Percentiles rank a stretch among this genome's conserved stretches.
Conservation (phyloP, 1,140 invertebrate genomes). For the Meloidogyne chitwoodi region DNA sequence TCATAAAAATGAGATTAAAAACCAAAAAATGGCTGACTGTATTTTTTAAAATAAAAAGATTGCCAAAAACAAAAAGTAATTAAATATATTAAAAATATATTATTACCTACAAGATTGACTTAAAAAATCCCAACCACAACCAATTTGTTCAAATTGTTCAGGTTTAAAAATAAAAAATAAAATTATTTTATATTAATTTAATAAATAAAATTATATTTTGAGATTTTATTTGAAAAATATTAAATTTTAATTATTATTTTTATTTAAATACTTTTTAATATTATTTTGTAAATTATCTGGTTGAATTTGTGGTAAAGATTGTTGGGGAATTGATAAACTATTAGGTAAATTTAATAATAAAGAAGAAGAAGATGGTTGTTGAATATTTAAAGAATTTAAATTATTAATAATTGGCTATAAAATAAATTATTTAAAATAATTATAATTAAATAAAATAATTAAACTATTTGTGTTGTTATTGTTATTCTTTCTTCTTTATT, state of each 20-base stretch:
- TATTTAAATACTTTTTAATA: not conserved
- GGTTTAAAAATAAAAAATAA: not conserved
- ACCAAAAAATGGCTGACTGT: too few species aligned
- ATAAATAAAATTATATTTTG: too few species aligned
- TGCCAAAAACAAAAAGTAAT: too few species aligned
- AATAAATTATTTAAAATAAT: not conserved
- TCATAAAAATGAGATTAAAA: too few species aligned
- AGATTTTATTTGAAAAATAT: too few species aligned
- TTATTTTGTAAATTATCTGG: not conserved
- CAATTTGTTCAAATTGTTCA: constrained; percentile 34
- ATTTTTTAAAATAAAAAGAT: too few species aligned
- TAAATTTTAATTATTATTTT: too few species aligned
- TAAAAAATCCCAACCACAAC: constrained; percentile 28
- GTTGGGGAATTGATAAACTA: not conserved
- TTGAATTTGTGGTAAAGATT: not conserved
- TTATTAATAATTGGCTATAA: too few species aligned
- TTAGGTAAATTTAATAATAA: not conserved
- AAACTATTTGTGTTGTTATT: constrained; percentile 8
- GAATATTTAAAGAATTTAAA: not conserved
- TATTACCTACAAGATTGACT: constrained; percentile 27
- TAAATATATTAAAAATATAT: too few species aligned
- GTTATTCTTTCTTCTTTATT: not conserved
- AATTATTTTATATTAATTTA: not conserved
- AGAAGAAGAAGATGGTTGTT: too few species aligned
- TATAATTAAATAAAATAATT: constrained; percentile 5